Conservation (phyloP, 2,113 vertebrate genomes). For the Gasterosteus aculeatus region DNA sequence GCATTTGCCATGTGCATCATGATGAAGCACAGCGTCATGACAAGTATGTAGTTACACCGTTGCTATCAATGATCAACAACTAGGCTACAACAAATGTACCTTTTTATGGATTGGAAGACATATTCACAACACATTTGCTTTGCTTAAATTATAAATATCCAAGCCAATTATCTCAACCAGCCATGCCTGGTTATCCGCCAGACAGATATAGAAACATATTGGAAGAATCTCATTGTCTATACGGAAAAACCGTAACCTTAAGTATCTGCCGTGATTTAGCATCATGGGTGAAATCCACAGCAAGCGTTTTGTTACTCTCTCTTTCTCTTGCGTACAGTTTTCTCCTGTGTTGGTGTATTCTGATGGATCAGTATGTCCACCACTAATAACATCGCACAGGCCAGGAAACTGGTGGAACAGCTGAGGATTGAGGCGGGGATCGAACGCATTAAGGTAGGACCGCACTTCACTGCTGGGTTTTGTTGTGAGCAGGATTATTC, state of each 20-base stretch:
- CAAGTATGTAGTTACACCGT: neutral
- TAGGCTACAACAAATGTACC: neutral
- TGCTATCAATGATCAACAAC: neutral
- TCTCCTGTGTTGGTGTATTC: constrained; percentile 68
- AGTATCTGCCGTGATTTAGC: neutral
- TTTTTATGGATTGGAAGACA: neutral
- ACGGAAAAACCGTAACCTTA: too few species aligned
- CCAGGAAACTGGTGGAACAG: constrained; percentile 97
- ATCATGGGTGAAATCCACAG: neutral
- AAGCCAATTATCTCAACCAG: neutral
- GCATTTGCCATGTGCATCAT: neutral
- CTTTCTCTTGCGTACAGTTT: constrained; percentile 55
- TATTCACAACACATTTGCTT: neutral
- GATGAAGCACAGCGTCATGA: too few species aligned
- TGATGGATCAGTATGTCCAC: constrained; percentile 90
- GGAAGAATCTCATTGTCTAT: too few species aligned
- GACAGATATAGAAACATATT: neutral
- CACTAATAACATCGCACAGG: constrained; percentile 95
- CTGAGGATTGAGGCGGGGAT: constrained; percentile 94
- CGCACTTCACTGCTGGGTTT: neutral
- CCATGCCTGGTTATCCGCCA: neutral
- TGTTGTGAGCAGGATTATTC: neutral
- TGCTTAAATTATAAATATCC: neutral
- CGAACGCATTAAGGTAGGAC: constrained; percentile 91
- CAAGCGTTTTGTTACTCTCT: constrained; percentile 2